These are phyloP conservation scores for rat (Rattus norvegicus) DNA, from an alignment of 2,113 vertebrate species.

Conservation along the genomic window DNA sequence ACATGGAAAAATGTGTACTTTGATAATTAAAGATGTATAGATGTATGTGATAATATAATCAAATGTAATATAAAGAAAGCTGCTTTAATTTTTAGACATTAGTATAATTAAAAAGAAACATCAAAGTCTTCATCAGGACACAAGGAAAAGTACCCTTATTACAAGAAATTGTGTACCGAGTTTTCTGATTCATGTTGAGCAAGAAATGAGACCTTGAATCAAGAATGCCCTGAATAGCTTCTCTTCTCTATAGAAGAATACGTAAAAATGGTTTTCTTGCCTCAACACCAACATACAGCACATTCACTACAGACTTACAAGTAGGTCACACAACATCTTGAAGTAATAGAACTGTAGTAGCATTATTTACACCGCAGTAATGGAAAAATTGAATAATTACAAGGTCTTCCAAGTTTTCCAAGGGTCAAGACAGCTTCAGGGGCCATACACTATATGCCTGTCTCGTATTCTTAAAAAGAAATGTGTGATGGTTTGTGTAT, in stretches of 20 bases:
- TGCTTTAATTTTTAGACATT: background rate
- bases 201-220: background rate
- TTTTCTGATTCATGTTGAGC: background rate
- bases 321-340: background rate
- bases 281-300: background rate
- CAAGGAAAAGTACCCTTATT: background rate
- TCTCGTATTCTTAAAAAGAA: background rate
- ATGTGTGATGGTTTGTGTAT: too few relatives aligned
- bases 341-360: background rate
- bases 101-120: background rate
- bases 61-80: background rate
- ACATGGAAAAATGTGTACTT: background rate
- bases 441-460: background rate
- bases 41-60: background rate
- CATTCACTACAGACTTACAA: background rate
- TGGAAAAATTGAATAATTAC: background rate
- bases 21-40: background rate
- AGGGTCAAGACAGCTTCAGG: background rate
- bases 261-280: background rate
- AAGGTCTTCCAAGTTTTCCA: background rate
- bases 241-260: background rate
- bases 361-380: background rate
- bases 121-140: background rate
- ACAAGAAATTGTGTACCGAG: rapidly evolving
- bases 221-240: background rate